Percentiles rank a stretch among this genome's conserved stretches.
phyloP scores from a whole-genome alignment of 2,113 vertebrate species.

The Corvus cornix region DNA sequence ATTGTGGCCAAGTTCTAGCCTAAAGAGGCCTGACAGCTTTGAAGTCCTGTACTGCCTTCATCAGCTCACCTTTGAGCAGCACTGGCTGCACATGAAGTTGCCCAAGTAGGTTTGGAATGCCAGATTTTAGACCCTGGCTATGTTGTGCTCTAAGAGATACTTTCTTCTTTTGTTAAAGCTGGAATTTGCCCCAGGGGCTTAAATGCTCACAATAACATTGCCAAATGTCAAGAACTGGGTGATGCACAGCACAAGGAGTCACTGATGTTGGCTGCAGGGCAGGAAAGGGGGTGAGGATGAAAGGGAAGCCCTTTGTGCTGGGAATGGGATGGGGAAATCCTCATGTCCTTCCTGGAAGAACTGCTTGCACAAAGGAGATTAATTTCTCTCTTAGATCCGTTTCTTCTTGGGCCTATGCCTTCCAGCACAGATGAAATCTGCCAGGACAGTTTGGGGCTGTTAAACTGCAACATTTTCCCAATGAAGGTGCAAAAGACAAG shows the following conservation, averaged over 20 bases:
- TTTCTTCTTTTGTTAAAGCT: not conserved
- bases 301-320: not conserved
- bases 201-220: not conserved
- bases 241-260: not conserved
- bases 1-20: not conserved
- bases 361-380: not conserved
- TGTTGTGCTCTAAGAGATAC: not conserved
- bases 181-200: not conserved
- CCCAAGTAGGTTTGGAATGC: not conserved
- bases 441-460: not conserved
- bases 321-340: not conserved
- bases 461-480: not conserved
- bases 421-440: not conserved
- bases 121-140: not conserved
- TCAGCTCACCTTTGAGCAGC: not conserved
- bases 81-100: not conserved
- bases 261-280: not conserved
- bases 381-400: not conserved
- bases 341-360: not conserved
- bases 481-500: not conserved
- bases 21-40: not conserved
- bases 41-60: not conserved
- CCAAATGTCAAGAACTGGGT: not conserved
- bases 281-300: not conserved
- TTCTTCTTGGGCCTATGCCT: not conserved